Evolutionary conservation across 2,888 invertebrate genomes (phyloP), one percentile per base, ranked within the genome.

Genomic region (Cryptocheilus praepositus): DNA sequence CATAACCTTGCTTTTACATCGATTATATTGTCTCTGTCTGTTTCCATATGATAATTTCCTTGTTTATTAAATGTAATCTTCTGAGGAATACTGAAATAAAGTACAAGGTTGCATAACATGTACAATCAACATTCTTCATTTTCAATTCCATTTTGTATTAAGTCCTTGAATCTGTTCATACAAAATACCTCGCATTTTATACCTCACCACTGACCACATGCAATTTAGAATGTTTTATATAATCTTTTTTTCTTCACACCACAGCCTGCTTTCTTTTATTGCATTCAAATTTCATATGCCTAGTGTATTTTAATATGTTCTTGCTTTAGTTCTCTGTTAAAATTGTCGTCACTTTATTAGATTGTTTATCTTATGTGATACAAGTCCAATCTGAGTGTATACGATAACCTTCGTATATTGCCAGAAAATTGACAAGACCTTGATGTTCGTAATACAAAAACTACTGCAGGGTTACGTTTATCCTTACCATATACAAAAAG

Each of bases 371-470:
- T 70, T 67, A 62, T 67, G 68, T 57, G 61, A 75, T 68, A 73
- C 70, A 71, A 71, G 70, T 74, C 67, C 67, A 68, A 74, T 68
- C 64, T 61, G 60, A 71, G 67, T 79, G 65, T 67, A 77, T 68
- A 61, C 46, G 25, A 16, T 43, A 46, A 63, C 55, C 51, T 54
- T 49, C 51, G 63, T 73, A 70, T 67, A 67, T 77, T 65, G 71
- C 67, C 67, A 71, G 65, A 79, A 77, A 80, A 77, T 76, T 73
- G 71, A 76, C 73, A 70, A 49, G 64, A 77, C 67, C 71, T 70
- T 70, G 60, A 73, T 76, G 60, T 71, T 73, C 67, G 63, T 80
- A 75, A 77, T 79, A 80, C 75, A 79, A 79, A 79, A 79, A 77
- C 77, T 75, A 68, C 67, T 64, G 70, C 54, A 53, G 71, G 70